Conservation (phyloP, 1,140 invertebrate genomes). For the Trichonephila clavipes region DNA sequence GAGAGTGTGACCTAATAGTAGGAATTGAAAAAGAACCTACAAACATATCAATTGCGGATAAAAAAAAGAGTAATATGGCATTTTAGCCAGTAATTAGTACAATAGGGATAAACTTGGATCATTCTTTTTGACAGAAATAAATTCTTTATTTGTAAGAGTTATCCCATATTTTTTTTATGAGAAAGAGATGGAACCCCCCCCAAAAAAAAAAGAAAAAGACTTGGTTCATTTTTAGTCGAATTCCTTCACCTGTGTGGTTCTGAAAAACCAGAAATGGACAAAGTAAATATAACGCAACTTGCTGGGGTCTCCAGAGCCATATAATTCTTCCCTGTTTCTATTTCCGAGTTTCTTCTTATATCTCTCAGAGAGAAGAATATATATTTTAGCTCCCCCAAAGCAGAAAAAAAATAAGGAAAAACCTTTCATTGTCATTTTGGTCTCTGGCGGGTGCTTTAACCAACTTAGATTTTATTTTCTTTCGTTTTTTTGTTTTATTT, state of each 20-base stretch:
- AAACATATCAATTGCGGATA: too few relatives aligned
- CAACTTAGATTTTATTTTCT: conserved; percentile 67
- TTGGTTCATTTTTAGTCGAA: neutral
- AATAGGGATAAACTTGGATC: neutral
- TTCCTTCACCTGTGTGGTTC: neutral
- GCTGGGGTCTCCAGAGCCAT: neutral
- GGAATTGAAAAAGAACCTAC: too few relatives aligned
- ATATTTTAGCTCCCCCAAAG: conserved; percentile 48
- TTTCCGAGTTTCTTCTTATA: conserved; percentile 3
- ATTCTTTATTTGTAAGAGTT: neutral
- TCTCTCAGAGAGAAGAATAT: conserved; percentile 35
- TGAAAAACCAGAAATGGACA: conserved; percentile 30
- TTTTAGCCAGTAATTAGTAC: too few relatives aligned
- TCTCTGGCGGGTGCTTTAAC: conserved; percentile 49
- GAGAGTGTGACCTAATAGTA: too few relatives aligned
- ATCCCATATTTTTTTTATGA: neutral
- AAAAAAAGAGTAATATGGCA: too few relatives aligned
- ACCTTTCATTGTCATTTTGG: conserved; percentile 65
- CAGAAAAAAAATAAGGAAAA: conserved; percentile 31
- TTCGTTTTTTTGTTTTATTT: conserved; percentile 8
- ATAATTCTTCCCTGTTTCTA: conserved; percentile 61
- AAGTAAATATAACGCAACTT: conserved; percentile 50
- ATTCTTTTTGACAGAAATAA: neutral
- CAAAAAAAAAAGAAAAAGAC: neutral
- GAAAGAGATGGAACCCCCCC: neutral